Conservation (phyloP, 1,140 invertebrate species). For the Leptinotarsa undecemlineata region DNA sequence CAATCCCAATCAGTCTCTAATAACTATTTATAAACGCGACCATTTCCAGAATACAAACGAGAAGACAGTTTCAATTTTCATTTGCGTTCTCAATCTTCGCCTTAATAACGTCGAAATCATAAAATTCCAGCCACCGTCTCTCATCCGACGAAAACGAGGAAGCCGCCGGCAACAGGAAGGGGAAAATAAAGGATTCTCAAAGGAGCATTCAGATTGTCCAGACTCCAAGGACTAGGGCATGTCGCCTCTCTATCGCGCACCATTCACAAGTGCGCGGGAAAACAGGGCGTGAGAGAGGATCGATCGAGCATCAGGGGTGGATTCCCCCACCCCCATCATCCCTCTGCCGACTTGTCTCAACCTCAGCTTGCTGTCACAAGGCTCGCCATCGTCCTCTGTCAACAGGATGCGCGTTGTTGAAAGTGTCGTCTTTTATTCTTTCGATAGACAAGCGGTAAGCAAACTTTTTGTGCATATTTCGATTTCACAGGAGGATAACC, state of each 20-base stretch:
- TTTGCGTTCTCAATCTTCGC: background rate
- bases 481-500: too few relatives aligned
- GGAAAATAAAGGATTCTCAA: slow-evolving; percentile 36
- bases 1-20: too few relatives aligned
- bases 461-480: background rate
- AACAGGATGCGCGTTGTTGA: slow-evolving; percentile 47
- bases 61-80: background rate
- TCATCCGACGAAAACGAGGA: slow-evolving; percentile 27
- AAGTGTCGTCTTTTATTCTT: slow-evolving; percentile 36
- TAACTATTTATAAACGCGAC: too few relatives aligned
- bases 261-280: slow-evolving; percentile 49
- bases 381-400: slow-evolving; percentile 41
- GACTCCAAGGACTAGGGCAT: slow-evolving; percentile 38
- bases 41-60: background rate
- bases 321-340: slow-evolving; percentile 41
- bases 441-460: background rate
- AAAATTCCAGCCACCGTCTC: slow-evolving; percentile 31
- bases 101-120: slow-evolving; percentile 16
- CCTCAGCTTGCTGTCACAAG: slow-evolving; percentile 35
- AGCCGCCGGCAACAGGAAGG: slow-evolving; percentile 30
- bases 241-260: slow-evolving; percentile 42
- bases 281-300: slow-evolving; percentile 53
- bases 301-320: slow-evolving; percentile 52
- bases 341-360: slow-evolving; percentile 41
- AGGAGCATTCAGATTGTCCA: slow-evolving; percentile 39